Evolutionary conservation across 2,797 vertebrate genomes (phyloP).

Genomic region (Graptemys geographica): DNA sequence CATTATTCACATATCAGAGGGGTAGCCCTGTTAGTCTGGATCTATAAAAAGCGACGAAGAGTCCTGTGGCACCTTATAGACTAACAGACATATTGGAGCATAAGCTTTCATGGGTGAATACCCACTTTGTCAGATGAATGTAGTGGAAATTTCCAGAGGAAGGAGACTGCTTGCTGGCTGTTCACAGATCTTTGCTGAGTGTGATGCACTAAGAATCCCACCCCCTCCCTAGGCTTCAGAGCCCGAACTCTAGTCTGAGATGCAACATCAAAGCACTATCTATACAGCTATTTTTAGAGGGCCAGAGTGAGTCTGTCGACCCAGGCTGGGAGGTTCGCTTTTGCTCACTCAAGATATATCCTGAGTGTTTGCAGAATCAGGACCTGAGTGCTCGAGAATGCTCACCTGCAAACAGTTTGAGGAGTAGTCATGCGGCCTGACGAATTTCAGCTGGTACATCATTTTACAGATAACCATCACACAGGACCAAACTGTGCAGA

Average conservation of each 20-base stretch:
- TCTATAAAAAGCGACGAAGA: no score
- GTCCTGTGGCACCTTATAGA: no score
- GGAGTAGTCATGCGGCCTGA: constrained; percentile 82
- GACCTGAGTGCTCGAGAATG: neutral
- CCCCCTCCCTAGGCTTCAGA: neutral
- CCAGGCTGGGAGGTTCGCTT: neutral
- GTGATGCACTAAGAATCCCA: neutral
- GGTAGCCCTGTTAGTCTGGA: no score
- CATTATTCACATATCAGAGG: neutral
- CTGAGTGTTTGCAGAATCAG: neutral
- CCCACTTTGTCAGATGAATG: no score
- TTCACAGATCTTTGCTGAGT: neutral
- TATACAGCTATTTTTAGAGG: neutral
- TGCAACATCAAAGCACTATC: neutral
- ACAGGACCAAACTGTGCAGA: constrained; percentile 85
- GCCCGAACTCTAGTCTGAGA: neutral
- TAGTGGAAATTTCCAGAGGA: neutral
- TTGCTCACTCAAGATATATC: neutral
- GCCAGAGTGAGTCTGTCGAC: neutral
- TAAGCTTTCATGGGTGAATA: no score
- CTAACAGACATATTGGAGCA: no score
- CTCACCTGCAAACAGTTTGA: constrained; percentile 86
- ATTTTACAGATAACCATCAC: constrained; percentile 86
- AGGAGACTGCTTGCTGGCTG: neutral
- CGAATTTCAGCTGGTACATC: constrained; percentile 87